phyloP scores from a whole-genome alignment of 92 coral and sea anemone species.

The Virgularia gustaviana region DNA sequence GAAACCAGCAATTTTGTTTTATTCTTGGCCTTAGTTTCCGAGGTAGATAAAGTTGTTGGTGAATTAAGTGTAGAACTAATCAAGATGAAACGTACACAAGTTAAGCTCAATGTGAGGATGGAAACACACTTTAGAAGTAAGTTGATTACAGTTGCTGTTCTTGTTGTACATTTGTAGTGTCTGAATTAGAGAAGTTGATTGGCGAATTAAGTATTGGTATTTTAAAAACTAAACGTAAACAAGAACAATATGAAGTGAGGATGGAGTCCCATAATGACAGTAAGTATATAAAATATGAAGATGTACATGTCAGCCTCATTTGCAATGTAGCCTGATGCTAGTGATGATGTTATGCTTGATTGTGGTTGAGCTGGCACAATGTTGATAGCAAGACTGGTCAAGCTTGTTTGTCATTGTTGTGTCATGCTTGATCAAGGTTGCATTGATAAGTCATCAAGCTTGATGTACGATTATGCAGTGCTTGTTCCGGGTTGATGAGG shows the following conservation, averaged over 20 bases:
- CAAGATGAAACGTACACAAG: conserved; percentile 36
- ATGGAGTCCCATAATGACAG: conserved; percentile 38
- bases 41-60: conserved; percentile 37
- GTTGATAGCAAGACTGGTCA: too few relatives aligned
- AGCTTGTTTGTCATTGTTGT: too few relatives aligned
- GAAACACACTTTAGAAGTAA: conserved; percentile 37
- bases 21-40: conserved; percentile 35
- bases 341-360: too few relatives aligned
- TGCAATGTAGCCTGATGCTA: too few relatives aligned
- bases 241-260: conserved; percentile 34
- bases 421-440: too few relatives aligned
- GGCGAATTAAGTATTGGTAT: conserved; percentile 34
- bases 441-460: too few relatives aligned
- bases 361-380: too few relatives aligned
- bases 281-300: conserved; percentile 10
- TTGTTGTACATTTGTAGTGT: conserved; percentile 18
- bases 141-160: neutral
- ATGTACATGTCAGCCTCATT: neutral
- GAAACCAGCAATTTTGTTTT: too few relatives aligned
- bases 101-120: conserved; percentile 41
- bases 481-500: too few relatives aligned
- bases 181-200: conserved; percentile 33
- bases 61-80: conserved; percentile 28
- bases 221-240: conserved; percentile 38
- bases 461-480: too few relatives aligned